phyloP scores from a whole-genome alignment of 1,140 invertebrate genomes.

The Xylocopa sonorina region DNA sequence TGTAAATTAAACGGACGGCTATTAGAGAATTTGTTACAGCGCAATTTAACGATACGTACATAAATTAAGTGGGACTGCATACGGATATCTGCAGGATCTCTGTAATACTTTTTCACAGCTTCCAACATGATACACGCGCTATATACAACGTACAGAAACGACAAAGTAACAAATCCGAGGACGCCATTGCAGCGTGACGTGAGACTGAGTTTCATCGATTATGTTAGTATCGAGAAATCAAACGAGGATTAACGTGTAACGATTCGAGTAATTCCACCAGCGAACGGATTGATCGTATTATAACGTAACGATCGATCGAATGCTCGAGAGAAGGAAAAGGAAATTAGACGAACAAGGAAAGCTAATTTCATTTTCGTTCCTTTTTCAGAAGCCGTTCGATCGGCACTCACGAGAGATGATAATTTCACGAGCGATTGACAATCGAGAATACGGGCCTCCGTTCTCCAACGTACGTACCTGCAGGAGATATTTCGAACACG shows the following conservation, averaged over 20 bases:
- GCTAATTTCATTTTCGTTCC: not conserved
- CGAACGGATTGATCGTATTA: not conserved
- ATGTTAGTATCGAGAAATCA: conserved; percentile 20
- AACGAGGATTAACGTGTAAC: too few species aligned
- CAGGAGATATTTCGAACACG: conserved; percentile 86
- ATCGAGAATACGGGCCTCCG: not conserved
- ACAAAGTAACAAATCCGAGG: not conserved
- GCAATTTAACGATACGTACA: not conserved
- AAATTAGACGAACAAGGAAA: not conserved
- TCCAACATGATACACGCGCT: conserved; percentile 2
- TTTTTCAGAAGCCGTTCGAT: not conserved
- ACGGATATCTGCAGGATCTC: not conserved
- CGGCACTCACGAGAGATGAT: not conserved
- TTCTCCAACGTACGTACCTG: conserved; percentile 80
- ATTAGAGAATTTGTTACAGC: not conserved
- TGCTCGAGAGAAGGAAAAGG: too few species aligned
- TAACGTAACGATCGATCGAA: too few species aligned
- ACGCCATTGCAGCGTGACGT: not conserved
- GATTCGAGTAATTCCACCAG: too few species aligned
- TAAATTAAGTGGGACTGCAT: not conserved
- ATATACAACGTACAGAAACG: conserved; percentile 3
- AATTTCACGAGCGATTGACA: not conserved
- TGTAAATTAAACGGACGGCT: too few species aligned
- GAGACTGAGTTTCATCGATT: not conserved
- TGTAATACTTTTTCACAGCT: conserved; percentile 79